A percentile compares a stretch with the other conserved stretches of the same genome.
Conservation (phyloP, 2,797 vertebrate species). For the Florisuga fusca region DNA sequence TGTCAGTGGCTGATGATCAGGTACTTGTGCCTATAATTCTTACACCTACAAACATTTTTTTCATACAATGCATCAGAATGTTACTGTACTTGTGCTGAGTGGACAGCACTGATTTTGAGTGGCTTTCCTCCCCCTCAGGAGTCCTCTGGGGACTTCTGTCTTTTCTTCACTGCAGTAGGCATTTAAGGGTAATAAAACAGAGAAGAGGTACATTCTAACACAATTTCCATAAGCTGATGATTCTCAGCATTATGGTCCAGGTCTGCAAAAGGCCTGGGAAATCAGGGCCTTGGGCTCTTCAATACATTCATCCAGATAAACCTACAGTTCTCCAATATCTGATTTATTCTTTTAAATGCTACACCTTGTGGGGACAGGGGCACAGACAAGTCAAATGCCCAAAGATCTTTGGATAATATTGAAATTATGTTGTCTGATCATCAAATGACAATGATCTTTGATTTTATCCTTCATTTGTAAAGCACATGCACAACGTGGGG, state of each 20-base stretch:
- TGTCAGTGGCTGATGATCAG: neutral
- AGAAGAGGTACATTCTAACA: neutral
- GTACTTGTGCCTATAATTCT: neutral
- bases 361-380: neutral
- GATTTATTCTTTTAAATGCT: slow-evolving; percentile 16
- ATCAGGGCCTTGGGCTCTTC: slow-evolving; percentile 22
- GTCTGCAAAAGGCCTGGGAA: slow-evolving; percentile 17
- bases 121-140: slow-evolving; percentile 9
- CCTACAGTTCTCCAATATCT: neutral
- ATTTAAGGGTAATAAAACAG: slow-evolving; percentile 44
- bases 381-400: neutral
- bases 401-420: slow-evolving; percentile 10
- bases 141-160: slow-evolving; percentile 30
- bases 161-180: slow-evolving; percentile 11
- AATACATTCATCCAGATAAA: neutral
- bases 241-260: neutral
- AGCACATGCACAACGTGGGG: neutral
- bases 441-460: neutral
- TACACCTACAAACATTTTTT: slow-evolving; percentile 6
- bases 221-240: slow-evolving; percentile 11
- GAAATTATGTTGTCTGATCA: neutral
- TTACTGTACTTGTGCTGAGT: neutral
- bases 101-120: slow-evolving; percentile 49
- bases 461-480: neutral
- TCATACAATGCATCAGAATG: neutral